These are phyloP conservation scores for Mellilla xanthometata DNA, from an alignment of 2,888 invertebrate genomes.

Conservation along the genomic window DNA sequence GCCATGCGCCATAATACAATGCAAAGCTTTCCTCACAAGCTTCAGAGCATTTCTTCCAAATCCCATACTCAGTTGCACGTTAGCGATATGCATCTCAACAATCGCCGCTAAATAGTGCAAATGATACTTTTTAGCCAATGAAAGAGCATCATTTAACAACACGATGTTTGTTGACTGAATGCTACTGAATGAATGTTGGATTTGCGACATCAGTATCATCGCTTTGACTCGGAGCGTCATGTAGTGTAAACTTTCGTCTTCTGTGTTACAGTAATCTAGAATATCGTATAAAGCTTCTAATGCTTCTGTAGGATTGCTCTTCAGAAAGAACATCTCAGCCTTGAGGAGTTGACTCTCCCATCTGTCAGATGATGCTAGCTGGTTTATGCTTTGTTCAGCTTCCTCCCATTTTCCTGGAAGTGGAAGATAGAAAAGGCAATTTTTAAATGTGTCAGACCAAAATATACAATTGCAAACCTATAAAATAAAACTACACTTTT, in stretches of 20 bases:
- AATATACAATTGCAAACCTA: too few species aligned
- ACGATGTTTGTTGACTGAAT: slow-evolving; percentile 79
- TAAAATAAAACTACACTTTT: too few species aligned
- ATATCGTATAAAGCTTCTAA: slow-evolving; percentile 76
- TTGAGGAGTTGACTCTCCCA: slow-evolving; percentile 84
- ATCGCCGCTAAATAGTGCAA: slow-evolving; percentile 89
- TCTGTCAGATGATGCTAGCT: slow-evolving; percentile 85
- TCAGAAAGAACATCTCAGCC: slow-evolving; percentile 81
- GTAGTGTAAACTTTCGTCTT: slow-evolving; percentile 77
- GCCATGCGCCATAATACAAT: slow-evolving; percentile 90
- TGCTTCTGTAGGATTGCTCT: slow-evolving; percentile 72
- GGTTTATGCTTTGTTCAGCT: slow-evolving; percentile 86
- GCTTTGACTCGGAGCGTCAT: slow-evolving; percentile 84
- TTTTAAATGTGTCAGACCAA: too few species aligned
- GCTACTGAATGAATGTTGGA: slow-evolving; percentile 84
- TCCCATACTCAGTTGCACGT: slow-evolving; percentile 88
- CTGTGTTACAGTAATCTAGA: slow-evolving; percentile 76
- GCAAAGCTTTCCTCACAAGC: slow-evolving; percentile 86
- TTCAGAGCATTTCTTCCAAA: slow-evolving; percentile 89
- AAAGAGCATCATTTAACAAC: slow-evolving; percentile 87
- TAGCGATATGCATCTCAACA: slow-evolving; percentile 90
- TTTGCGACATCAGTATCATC: slow-evolving; percentile 85
- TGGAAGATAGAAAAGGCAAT: too few species aligned
- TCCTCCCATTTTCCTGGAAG: slow-evolving; percentile 85
- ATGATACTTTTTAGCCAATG: slow-evolving; percentile 88